Evolutionary conservation across 2,797 vertebrate genomes (phyloP).

Genomic region (Carapus acus): DNA sequence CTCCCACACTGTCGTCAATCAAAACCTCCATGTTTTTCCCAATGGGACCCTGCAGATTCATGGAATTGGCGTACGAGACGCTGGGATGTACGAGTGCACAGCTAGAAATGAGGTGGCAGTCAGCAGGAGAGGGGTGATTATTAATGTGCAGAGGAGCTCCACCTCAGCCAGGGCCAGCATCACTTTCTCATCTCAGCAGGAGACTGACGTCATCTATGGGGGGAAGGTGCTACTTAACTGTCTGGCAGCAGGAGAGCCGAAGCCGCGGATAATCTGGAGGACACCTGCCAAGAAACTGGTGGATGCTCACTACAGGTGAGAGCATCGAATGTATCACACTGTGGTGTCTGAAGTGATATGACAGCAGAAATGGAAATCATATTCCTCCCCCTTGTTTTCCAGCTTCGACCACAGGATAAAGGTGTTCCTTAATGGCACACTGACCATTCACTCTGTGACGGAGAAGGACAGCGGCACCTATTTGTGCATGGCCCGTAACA

Average conservation of each 20-base stretch:
- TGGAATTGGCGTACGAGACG: constrained; percentile 61
- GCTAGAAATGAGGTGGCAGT: constrained; percentile 76
- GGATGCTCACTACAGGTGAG: constrained; percentile 83
- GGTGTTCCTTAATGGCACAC: constrained; percentile 81
- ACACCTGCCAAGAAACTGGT: constrained; percentile 85
- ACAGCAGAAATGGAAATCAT: no score
- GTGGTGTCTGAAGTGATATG: no score
- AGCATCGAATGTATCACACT: no score
- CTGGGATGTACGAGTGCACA: constrained; percentile 81
- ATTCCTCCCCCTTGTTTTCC: constrained; percentile 18
- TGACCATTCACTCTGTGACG: constrained; percentile 76
- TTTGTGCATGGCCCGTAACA: constrained; percentile 86
- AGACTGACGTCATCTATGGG: constrained; percentile 79
- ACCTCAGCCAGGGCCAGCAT: constrained; percentile 75
- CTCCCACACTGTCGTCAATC: constrained; percentile 73
- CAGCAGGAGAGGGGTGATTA: constrained; percentile 69
- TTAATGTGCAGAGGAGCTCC: constrained; percentile 68
- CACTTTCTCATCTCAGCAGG: constrained; percentile 73
- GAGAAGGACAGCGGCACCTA: constrained; percentile 86
- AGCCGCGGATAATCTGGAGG: constrained; percentile 86
- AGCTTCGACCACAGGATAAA: constrained; percentile 82
- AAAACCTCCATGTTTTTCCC: constrained; percentile 80
- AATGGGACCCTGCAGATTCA: constrained; percentile 86
- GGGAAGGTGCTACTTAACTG: constrained; percentile 78
- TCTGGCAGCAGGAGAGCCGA: constrained; percentile 79